Base-by-base conservation (phyloP, 2,113 vertebrate genomes). In the Poeciliopsis prolifica region DNA sequence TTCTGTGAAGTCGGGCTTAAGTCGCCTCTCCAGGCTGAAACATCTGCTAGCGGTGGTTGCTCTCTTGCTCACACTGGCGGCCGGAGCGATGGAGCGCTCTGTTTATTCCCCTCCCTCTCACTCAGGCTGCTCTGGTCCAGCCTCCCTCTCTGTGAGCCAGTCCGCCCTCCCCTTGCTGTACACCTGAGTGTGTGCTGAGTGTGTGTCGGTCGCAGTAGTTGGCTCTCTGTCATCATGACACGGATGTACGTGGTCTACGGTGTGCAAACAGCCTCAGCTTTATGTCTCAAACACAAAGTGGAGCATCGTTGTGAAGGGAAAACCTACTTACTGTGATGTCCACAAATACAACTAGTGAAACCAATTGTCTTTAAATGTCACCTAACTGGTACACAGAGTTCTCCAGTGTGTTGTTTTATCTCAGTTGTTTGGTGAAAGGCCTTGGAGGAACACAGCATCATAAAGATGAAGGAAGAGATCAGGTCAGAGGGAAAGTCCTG, bases 51-150 rank as follows among this genome's bases (percentile, higher is more conserved):
- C 14, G 31, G 13, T 9, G 40, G 30, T 37, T 61, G 77, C 75
- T 35, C 24, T 74, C 70, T 61, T 71, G 65, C 68, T 87, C 79
- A n/a, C 69, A 83, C 85, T 84, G 83, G 35, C 80, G 85, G 85
- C 77, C 72, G 71, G 65, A 37, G 81, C 73, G 75, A 79, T 72
- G 3, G 30, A 69, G 72, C 48, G 29, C 73, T 62, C 72, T 80
- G 78, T 81, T 87, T 86, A 83, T 86, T 70, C 74, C 76, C 12
- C 74, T 74, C 80, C 71, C 79, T 74, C 66, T 40, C 42, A 44
- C 33, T 68, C 37, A 13, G 51, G 72, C 65, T 68, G 74, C 29
- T 89, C 68, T 68, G 5, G 29, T 44, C 79, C 74, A 75, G 74
- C 82, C 83, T 70, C 72, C 70, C 68, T 72, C 24, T 10, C 26